Conservation (phyloP, 2,888 invertebrate genomes). For the Hybos culiciformis region DNA sequence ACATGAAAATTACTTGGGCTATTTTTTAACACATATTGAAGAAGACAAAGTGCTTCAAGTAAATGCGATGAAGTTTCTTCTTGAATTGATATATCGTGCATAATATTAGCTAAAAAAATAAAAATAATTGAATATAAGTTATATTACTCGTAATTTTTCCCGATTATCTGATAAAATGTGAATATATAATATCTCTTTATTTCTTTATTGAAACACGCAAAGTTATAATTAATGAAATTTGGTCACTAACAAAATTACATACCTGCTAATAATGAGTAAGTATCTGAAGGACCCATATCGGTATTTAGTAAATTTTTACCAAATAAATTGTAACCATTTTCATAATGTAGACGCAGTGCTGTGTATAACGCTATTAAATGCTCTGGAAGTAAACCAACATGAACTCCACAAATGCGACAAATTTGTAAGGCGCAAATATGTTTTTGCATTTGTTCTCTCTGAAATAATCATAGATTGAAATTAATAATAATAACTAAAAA, state of each 20-base stretch:
- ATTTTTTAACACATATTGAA: slow-evolving; percentile 58
- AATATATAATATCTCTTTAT: not conserved
- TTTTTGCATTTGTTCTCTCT: slow-evolving; percentile 65
- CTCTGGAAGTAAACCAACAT: slow-evolving; percentile 41
- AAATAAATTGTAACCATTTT: slow-evolving; percentile 43
- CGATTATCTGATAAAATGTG: not conserved
- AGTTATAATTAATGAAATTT: too few relatives aligned
- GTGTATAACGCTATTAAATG: slow-evolving; percentile 45
- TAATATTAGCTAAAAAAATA: slow-evolving; percentile 27
- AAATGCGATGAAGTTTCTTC: slow-evolving; percentile 42
- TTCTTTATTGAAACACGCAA: too few relatives aligned
- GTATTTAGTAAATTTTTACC: slow-evolving; percentile 47
- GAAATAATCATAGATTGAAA: slow-evolving; percentile 3
- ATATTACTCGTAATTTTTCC: not conserved
- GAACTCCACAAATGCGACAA: slow-evolving; percentile 55
- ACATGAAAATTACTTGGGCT: slow-evolving; percentile 84
- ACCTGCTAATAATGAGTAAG: slow-evolving; percentile 66
- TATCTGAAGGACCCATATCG: slow-evolving; percentile 63
- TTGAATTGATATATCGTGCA: slow-evolving; percentile 40
- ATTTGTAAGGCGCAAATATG: slow-evolving; percentile 69
- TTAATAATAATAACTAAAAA: not conserved
- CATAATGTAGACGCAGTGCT: slow-evolving; percentile 50
- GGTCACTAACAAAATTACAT: too few relatives aligned
- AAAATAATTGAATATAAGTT: not conserved
- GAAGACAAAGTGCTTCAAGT: slow-evolving; percentile 49